Conservation (phyloP, 1,140 invertebrate genomes). For the Chionoecetes opilio region DNA sequence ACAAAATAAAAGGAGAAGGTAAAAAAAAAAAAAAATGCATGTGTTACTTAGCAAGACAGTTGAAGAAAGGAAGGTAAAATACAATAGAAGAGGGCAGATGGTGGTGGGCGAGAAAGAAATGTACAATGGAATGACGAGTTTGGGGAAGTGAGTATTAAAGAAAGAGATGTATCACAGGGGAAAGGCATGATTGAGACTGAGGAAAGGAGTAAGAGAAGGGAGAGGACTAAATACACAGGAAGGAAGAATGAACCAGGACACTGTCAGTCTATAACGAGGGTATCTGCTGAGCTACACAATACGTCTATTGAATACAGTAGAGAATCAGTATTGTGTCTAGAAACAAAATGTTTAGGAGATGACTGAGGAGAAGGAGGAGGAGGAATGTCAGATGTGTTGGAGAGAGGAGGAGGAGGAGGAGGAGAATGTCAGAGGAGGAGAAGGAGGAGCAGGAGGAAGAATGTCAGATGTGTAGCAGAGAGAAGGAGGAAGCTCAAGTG, state of each 20-base stretch:
- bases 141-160: background rate
- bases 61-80: background rate
- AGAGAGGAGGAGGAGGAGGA: too few relatives aligned
- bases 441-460: too few relatives aligned
- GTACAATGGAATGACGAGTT: background rate
- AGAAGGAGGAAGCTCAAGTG: too few relatives aligned
- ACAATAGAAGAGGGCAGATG: background rate
- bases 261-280: too few relatives aligned
- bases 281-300: too few relatives aligned
- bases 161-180: slow-evolving; percentile 3
- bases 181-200: background rate
- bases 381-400: background rate
- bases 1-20: too few relatives aligned
- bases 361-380: background rate
- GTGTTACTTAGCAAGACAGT: background rate
- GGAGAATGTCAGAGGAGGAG: too few relatives aligned
- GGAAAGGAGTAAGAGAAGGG: background rate
- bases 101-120: background rate
- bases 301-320: too few relatives aligned
- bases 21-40: background rate
- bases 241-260: too few relatives aligned
- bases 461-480: too few relatives aligned
- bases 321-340: too few relatives aligned
- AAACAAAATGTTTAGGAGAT: background rate
- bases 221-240: too few relatives aligned